These are phyloP conservation scores for Pteria penguin DNA, from an alignment of 2,888 invertebrate genomes.

Conservation along the genomic window DNA sequence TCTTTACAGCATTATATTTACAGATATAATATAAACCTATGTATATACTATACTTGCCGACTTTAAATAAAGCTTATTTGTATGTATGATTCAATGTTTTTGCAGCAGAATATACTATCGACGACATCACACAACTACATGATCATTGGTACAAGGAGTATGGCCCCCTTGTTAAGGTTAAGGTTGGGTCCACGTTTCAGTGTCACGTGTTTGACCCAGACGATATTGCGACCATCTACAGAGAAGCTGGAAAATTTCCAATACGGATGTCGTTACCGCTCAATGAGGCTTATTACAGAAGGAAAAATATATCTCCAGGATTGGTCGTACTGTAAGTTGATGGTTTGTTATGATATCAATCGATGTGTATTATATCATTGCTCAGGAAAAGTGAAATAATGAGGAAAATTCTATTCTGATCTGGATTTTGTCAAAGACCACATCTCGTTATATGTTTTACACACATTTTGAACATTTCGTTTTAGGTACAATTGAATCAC, in stretches of 20 bases:
- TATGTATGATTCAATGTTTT: neutral
- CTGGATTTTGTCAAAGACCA: no score
- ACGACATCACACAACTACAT: neutral
- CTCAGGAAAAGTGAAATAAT: no score
- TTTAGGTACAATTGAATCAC: no score
- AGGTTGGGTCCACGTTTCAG: neutral
- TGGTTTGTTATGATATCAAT: no score
- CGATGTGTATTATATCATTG: no score
- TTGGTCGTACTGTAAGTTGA: neutral
- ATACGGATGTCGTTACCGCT: neutral
- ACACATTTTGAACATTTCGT: no score
- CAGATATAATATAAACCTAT: no score
- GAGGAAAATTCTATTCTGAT: no score
- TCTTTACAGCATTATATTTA: no score
- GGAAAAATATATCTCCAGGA: neutral
- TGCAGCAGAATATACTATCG: neutral
- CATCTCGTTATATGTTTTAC: no score
- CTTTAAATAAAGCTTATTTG: no score
- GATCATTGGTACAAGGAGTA: neutral
- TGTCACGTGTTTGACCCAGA: neutral
- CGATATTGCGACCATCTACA: neutral
- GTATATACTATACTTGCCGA: no score
- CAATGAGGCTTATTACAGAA: neutral
- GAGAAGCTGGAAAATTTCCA: neutral
- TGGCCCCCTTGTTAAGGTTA: neutral